Conservation (phyloP, 2,797 vertebrate species). For the Anableps anableps region DNA sequence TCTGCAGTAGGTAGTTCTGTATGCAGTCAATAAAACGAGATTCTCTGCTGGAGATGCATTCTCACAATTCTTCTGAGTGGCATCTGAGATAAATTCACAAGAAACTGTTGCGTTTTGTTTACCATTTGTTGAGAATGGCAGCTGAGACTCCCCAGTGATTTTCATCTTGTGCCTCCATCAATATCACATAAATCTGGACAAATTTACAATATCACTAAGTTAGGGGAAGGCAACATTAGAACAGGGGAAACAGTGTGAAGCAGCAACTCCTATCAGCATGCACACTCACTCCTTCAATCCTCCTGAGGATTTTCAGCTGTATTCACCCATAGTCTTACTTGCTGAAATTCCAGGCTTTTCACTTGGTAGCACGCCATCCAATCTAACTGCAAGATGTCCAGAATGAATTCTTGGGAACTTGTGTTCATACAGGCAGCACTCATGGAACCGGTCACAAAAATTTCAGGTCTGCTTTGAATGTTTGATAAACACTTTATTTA, state of each 20-base stretch:
- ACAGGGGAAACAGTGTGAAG: slow-evolving; percentile 10
- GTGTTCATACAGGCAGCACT: not conserved
- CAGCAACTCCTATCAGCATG: slow-evolving; percentile 8
- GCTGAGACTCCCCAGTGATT: not conserved
- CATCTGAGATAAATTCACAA: not conserved
- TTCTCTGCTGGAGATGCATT: not conserved
- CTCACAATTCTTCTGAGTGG: not conserved
- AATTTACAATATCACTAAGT: not conserved
- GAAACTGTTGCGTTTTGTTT: not conserved
- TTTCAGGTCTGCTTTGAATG: not conserved
- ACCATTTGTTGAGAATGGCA: slow-evolving; percentile 6
- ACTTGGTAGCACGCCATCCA: not conserved
- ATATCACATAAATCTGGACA: not conserved
- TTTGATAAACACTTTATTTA: not conserved
- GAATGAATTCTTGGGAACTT: not conserved
- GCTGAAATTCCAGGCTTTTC: not conserved
- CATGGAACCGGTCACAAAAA: not conserved
- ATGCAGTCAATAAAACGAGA: not conserved
- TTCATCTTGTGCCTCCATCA: not conserved
- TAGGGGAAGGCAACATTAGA: not conserved
- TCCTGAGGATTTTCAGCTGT: slow-evolving; percentile 12
- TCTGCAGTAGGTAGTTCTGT: not conserved
- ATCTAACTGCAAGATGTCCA: slow-evolving; percentile 2
- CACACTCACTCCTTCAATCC: slow-evolving; percentile 16
- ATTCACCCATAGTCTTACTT: slow-evolving; percentile 9